These are phyloP conservation scores for Drosophila orosa DNA, from an alignment of 1,140 invertebrate species.

Conservation along the genomic window DNA sequence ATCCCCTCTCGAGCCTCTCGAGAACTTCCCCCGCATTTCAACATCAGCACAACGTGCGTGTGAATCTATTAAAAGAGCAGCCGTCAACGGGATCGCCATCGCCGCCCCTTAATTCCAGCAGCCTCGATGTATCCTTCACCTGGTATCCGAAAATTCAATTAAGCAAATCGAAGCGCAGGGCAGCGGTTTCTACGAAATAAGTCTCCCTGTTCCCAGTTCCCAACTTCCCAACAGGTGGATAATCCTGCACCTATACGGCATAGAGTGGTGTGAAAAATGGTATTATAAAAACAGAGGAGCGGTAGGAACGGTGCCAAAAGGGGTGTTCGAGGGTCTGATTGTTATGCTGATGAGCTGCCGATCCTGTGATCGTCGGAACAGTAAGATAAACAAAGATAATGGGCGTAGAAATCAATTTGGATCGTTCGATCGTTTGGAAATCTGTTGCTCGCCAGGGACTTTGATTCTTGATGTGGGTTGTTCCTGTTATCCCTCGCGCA, in stretches of 20 bases:
- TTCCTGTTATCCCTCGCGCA: not conserved
- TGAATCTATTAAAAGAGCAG: slow-evolving; percentile 70
- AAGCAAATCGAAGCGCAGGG: slow-evolving; percentile 71
- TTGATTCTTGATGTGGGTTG: slow-evolving; percentile 53
- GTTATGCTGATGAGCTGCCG: slow-evolving; percentile 66
- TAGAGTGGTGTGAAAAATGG: slow-evolving; percentile 55
- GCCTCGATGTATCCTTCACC: slow-evolving; percentile 26
- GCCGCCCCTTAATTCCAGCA: not conserved
- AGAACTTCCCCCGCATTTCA: not conserved
- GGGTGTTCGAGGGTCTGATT: slow-evolving; percentile 46
- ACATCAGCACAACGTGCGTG: slow-evolving; percentile 50
- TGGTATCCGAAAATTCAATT: slow-evolving; percentile 67
- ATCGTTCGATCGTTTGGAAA: slow-evolving; percentile 49
- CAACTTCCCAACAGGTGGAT: slow-evolving; percentile 41
- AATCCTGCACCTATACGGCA: not conserved
- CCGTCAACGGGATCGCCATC: slow-evolving; percentile 13
- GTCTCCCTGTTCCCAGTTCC: slow-evolving; percentile 11
- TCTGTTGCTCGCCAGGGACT: slow-evolving; percentile 50
- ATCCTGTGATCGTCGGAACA: not conserved
- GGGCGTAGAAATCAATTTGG: slow-evolving; percentile 65
- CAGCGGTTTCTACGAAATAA: slow-evolving; percentile 66
- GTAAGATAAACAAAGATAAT: not conserved
- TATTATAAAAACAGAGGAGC: slow-evolving; percentile 6
- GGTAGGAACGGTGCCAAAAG: slow-evolving; percentile 49
- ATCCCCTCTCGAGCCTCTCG: not conserved